Percentiles rank a stretch among this genome's conserved stretches.
Conservation (phyloP, 2,888 invertebrate species). For the Molorchus minor region DNA sequence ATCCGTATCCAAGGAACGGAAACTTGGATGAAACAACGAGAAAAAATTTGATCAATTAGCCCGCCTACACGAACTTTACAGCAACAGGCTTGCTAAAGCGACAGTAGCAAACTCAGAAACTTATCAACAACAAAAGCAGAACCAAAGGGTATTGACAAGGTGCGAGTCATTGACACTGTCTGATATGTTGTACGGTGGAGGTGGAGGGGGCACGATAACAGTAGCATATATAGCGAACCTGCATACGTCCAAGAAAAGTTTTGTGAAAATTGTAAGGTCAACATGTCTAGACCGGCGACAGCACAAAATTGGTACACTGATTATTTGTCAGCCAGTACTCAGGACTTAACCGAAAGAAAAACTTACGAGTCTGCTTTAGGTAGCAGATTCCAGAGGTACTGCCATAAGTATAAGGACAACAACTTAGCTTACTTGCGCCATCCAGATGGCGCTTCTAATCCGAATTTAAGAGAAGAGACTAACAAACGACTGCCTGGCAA, state of each 20-base stretch:
- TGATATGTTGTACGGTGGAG: constrained; percentile 71
- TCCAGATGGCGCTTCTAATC: constrained; percentile 94
- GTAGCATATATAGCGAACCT: constrained; percentile 88
- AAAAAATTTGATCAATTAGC: constrained; percentile 83
- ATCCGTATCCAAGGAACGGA: constrained; percentile 55
- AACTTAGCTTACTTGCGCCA: constrained; percentile 78
- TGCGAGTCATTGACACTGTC: constrained; percentile 77
- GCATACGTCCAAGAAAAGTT: constrained; percentile 80
- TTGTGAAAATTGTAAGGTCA: constrained; percentile 79
- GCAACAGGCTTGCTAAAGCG: constrained; percentile 79
- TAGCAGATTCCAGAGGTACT: constrained; percentile 69
- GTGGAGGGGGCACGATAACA: constrained; percentile 67
- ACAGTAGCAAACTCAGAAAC: constrained; percentile 73
- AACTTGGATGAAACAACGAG: constrained; percentile 58
- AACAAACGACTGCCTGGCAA: constrained; percentile 69
- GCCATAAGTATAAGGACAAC: constrained; percentile 67
- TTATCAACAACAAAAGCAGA: constrained; percentile 63
- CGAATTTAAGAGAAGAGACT: constrained; percentile 79
- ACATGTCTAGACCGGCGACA: constrained; percentile 74
- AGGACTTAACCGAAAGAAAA: constrained; percentile 60
- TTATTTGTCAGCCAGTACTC: constrained; percentile 66
- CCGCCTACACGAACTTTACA: constrained; percentile 82
- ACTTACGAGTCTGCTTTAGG: constrained; percentile 50
- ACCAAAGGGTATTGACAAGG: constrained; percentile 65
- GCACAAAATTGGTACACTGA: constrained; percentile 73